Percentiles rank a stretch among this genome's conserved stretches.
phyloP scores from a whole-genome alignment of 2,888 invertebrate genomes.

The Subacronicta megacephala region DNA sequence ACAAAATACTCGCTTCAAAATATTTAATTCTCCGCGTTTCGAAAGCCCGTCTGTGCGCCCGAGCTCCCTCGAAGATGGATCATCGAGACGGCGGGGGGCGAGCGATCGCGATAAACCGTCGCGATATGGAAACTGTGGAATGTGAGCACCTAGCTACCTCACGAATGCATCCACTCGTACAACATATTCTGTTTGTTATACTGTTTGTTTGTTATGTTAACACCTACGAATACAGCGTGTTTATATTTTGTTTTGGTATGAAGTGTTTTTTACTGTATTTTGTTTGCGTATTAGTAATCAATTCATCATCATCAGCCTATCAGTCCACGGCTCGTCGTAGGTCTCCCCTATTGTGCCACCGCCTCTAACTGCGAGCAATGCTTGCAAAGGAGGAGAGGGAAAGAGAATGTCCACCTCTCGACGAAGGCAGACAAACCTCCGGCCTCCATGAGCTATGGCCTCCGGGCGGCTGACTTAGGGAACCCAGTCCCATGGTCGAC shows the following conservation, averaged over 20 bases:
- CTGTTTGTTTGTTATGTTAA: constrained; percentile 22
- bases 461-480: too few species aligned
- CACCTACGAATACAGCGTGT: constrained; percentile 31
- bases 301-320: too few species aligned
- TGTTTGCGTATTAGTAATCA: too few species aligned
- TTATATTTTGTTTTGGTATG: background rate
- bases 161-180: constrained; percentile 46
- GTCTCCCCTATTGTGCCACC: too few species aligned
- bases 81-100: constrained; percentile 79
- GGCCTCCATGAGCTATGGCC: too few species aligned
- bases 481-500: too few species aligned
- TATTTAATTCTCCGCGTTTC: constrained; percentile 1
- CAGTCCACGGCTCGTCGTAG: too few species aligned
- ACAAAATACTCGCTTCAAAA: background rate
- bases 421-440: too few species aligned
- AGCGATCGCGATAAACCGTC: constrained; percentile 76
- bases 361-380: too few species aligned
- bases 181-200: constrained; percentile 28
- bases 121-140: constrained; percentile 82
- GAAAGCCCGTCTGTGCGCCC: constrained; percentile 64
- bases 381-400: too few species aligned
- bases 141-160: constrained; percentile 62
- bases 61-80: constrained; percentile 82
- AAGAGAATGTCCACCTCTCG: too few species aligned
- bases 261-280: background rate